Evolutionary conservation across 1,140 invertebrate species (phyloP), one percentile per base, ranked within the genome.

Genomic region (Sinonovacula constricta): DNA sequence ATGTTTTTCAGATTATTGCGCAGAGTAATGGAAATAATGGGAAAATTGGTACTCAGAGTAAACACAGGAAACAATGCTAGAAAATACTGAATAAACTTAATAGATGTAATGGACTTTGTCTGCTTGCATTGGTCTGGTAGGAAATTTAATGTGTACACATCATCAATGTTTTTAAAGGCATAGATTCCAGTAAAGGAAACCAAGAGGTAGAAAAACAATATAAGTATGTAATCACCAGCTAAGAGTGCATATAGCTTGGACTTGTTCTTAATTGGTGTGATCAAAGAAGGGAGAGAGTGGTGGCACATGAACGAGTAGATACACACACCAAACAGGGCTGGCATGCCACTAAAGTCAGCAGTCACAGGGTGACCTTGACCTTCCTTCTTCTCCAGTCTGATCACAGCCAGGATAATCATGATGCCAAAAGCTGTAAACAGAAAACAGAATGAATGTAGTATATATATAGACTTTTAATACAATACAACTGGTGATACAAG

Each of bases 291-390:
- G 24, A 99, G 91, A 0, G 97, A 99, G 91, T 99, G 98, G 89
- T 99, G 98, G 86, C 98, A 99, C 98, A 99, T 99, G 92, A 99
- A 99, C 14, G 97, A 98, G 90, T 99, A 99, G 18, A 99, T 95
- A 88, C 97, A 98, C n/a, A 97, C 96, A 30, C 98, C 98, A 91
- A 99, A 98, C 33, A 99, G 92, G 76, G 95, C 95, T n/a, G 97
- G 97, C 28, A 92, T 68, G 79, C 92, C 93, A 22, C 92, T 90
- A 36, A 96, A 87, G 87, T 95, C 94, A 12, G 94, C 93, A 3
- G 93, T 88, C 0, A 91, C 88, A 1, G 97, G 96, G 67, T 93
- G 91, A 22, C 95, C 95, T 88, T 94, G 92, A 18, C 94, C 92
- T 36, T 95, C 94, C 53, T 94, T 90, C 31, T 85, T 79, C 0